Evolutionary conservation across 2,797 vertebrate species (phyloP).

Genomic region (Manis javanica): DNA sequence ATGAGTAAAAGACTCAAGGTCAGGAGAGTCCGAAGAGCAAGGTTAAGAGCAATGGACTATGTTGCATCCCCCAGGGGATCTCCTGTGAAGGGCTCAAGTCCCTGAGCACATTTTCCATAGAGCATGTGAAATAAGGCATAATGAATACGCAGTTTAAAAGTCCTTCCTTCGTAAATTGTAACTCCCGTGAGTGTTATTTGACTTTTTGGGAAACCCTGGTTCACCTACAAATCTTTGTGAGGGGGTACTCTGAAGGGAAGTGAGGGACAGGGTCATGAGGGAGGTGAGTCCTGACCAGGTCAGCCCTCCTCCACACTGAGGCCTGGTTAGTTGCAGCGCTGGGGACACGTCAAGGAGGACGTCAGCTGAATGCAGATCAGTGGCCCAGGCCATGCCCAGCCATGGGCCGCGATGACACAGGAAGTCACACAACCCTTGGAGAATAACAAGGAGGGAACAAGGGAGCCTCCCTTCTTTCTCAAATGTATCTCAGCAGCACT

Average conservation of each 20-base stretch:
- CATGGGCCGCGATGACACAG: not conserved
- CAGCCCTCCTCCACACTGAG: not conserved
- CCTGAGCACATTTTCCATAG: not conserved
- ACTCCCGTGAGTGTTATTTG: not conserved
- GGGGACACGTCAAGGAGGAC: not conserved
- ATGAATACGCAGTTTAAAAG: not conserved
- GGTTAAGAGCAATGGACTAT: not conserved
- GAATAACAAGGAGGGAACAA: not conserved
- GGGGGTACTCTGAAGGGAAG: not conserved
- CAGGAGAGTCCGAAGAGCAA: not conserved
- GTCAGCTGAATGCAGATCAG: not conserved
- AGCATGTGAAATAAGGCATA: not conserved
- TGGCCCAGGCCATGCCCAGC: not conserved
- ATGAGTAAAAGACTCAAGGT: not conserved
- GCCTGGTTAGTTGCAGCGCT: not conserved
- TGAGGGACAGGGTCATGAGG: not conserved
- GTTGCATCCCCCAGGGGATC: not conserved
- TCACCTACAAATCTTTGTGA: not conserved
- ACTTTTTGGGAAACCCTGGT: not conserved
- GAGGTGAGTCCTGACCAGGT: not conserved
- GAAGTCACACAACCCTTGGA: not conserved
- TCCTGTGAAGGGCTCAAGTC: not conserved
- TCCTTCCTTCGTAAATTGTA: not conserved
- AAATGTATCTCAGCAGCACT: not conserved
- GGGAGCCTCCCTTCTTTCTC: not conserved